These are phyloP conservation scores for Nothocercus julius DNA, from an alignment of 2,113 vertebrate genomes.

Conservation along the genomic window DNA sequence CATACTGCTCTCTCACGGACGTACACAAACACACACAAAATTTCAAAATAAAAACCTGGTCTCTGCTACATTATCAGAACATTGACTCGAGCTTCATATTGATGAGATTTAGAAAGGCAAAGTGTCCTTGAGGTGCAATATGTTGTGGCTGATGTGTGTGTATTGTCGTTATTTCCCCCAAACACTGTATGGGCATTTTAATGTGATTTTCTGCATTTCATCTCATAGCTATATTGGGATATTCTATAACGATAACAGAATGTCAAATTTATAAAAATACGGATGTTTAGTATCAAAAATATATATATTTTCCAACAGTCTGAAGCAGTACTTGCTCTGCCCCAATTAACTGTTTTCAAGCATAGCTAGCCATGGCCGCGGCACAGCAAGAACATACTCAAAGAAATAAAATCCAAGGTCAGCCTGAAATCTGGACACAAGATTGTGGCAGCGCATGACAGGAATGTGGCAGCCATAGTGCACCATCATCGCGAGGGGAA, in stretches of 20 bases:
- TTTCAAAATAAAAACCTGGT: accelerated
- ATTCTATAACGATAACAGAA: background rate
- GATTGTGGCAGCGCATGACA: accelerated
- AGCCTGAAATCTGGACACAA: accelerated
- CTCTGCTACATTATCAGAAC: background rate
- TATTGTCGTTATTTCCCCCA: no score
- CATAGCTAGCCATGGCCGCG: background rate
- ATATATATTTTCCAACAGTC: background rate
- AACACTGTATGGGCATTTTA: background rate
- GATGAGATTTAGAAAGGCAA: background rate
- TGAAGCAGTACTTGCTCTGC: background rate
- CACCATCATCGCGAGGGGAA: background rate
- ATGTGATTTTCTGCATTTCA: background rate
- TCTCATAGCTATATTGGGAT: background rate
- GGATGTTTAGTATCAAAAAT: background rate
- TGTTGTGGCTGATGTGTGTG: background rate
- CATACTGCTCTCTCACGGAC: background rate
- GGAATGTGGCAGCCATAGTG: background rate
- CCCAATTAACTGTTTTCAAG: background rate
- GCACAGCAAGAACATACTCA: background rate
- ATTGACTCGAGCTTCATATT: background rate
- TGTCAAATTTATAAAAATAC: background rate
- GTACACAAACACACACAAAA: background rate
- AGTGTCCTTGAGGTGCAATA: background rate
- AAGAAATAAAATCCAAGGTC: background rate